phyloP scores from a whole-genome alignment of 2,888 invertebrate genomes.

The Microplitis deprimator region DNA sequence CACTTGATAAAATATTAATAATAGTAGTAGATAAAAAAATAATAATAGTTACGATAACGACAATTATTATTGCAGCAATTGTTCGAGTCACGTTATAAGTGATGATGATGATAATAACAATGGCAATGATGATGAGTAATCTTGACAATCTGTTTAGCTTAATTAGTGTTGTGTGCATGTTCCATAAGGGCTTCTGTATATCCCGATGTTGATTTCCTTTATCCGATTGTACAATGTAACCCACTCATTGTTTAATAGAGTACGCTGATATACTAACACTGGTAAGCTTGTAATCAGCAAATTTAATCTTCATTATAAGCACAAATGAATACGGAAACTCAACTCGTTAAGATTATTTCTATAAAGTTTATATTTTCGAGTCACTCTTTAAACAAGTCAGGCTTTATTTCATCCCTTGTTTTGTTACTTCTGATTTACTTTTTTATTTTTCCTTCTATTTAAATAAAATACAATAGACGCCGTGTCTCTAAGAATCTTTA shows the following conservation, averaged over 20 bases:
- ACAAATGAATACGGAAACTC: not conserved
- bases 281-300: not conserved
- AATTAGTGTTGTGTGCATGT: not conserved
- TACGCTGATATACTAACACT: not conserved
- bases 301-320: not conserved
- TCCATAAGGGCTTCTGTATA: not conserved
- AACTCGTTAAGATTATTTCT: not conserved
- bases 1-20: too few relatives aligned
- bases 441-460: not conserved
- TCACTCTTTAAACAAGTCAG: not conserved
- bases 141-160: not conserved
- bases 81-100: not conserved
- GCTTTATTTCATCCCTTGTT: not conserved
- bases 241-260: not conserved
- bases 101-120: not conserved
- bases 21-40: not conserved
- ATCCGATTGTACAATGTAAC: not conserved
- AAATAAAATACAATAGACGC: not conserved
- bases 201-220: slow-evolving; percentile 7
- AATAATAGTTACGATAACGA: not conserved
- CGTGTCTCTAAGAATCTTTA: not conserved
- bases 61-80: not conserved
- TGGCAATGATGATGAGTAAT: not conserved
- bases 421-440: not conserved
- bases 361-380: not conserved